Evolutionary conservation across 2,113 vertebrate genomes (phyloP), one percentile per base, ranked within the genome.

Genomic region (Aptenodytes patagonicus): DNA sequence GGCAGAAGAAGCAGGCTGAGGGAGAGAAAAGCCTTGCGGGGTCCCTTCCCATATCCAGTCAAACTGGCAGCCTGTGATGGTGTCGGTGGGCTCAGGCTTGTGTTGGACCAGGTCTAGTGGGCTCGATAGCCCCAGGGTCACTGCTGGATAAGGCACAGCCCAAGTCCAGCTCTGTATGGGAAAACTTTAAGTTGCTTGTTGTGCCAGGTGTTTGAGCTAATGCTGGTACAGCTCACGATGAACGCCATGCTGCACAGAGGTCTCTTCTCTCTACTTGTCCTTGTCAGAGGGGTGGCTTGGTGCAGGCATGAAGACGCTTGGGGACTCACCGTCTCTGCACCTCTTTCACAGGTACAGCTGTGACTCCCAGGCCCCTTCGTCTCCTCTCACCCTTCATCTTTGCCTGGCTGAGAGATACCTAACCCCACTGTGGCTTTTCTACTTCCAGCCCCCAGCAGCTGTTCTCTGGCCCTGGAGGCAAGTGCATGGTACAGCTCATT

Each of bases 161-260:
- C 47, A 57, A 28, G 10, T 29, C 26, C 60, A 55, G 20, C 16
- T 42, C 51, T 70, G 16, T 15, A 9, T 14, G 34, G 73, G 49
- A 69, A 19, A 42, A 20, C 2, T 71, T 86, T 24, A 55, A 54
- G 20, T 20, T 0, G 0, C 21, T 72, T 51, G 13, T 46, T 1
- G 2, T 55, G 20, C 5, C 28, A 18, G 10, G 3, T 38, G 31
- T 46, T 66, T 55, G 47, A 79, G 47, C 20, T 49, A 25, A 34
- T 38, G 13, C 46, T 65, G 44, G 29, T 28, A n/a, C 15, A 36
- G 21, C 47, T 83, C 46, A 46, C 0, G 1, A 10, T 7, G 32
- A 60, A 18, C 28, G 29, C 13, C 9, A 5, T 42, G 22, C 38
- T 42, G 40, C 71, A 26, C n/a, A 25, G 26, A 80, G 12, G 13